Evolutionary conservation across 2,113 vertebrate species (phyloP).

Genomic region (Takifugu flavidus): DNA sequence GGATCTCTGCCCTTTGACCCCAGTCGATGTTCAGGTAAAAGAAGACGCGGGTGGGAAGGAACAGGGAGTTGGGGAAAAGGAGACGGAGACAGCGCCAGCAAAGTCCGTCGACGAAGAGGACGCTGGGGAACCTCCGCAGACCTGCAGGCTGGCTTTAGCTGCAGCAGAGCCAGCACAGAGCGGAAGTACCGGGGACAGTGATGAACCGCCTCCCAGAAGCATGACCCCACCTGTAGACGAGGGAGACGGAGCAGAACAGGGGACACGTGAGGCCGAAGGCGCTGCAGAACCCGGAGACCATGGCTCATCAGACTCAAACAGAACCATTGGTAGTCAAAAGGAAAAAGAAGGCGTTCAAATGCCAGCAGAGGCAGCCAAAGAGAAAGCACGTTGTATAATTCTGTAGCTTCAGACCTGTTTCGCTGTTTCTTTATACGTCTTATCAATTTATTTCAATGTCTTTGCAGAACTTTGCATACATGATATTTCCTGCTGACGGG

Average conservation of each 20-base stretch:
- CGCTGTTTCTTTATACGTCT: background rate
- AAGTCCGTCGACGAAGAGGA: slow-evolving; percentile 56
- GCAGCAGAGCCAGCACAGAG: slow-evolving; percentile 1
- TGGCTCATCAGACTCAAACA: slow-evolving; percentile 9
- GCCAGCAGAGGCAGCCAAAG: slow-evolving; percentile 30
- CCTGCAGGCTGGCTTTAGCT: background rate
- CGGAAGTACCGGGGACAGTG: slow-evolving; percentile 4
- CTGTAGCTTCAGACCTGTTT: slow-evolving; percentile 33
- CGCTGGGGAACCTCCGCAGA: slow-evolving; percentile 12
- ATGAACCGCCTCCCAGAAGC: background rate
- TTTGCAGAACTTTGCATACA: background rate
- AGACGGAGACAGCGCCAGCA: slow-evolving; percentile 54
- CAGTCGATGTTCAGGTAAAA: slow-evolving; percentile 31
- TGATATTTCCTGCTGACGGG: slow-evolving; percentile 1
- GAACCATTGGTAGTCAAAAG: slow-evolving; percentile 15
- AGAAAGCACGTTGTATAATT: slow-evolving; percentile 54
- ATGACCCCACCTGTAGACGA: background rate
- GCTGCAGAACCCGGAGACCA: slow-evolving; percentile 14
- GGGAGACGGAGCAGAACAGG: slow-evolving; percentile 1
- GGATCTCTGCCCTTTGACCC: slow-evolving; percentile 65
- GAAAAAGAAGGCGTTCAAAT: slow-evolving; percentile 9
- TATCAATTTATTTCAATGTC: background rate
- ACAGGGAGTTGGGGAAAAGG: slow-evolving; percentile 36
- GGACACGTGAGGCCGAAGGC: slow-evolving; percentile 14
- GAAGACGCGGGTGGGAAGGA: slow-evolving; percentile 43